Evolutionary conservation across 2,888 invertebrate species (phyloP).

Genomic region (Drosophila paucipuncta): DNA sequence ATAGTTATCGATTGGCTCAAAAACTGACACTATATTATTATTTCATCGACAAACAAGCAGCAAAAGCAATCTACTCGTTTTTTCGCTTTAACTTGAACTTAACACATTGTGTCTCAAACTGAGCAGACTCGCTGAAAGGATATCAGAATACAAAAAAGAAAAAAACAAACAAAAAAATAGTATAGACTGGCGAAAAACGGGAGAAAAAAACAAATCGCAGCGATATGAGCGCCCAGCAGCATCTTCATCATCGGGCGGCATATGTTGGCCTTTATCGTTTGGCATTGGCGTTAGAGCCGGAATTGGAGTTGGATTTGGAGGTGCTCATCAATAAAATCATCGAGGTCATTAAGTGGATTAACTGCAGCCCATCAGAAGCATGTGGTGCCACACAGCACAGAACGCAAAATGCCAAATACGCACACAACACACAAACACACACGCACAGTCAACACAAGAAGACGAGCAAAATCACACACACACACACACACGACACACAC

Average conservation of each 20-base stretch:
- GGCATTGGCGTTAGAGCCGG: constrained; percentile 36
- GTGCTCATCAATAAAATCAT: constrained; percentile 85
- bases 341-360: constrained; percentile 85
- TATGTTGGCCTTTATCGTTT: constrained; percentile 64
- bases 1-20: not conserved
- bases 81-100: not conserved
- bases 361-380: constrained; percentile 84
- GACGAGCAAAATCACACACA: constrained; percentile 67
- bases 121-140: constrained; percentile 1
- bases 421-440: constrained; percentile 18
- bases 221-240: constrained; percentile 56
- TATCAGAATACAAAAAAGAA: constrained; percentile 1
- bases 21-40: no score
- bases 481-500: constrained; percentile 9
- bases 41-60: not conserved
- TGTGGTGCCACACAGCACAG: constrained; percentile 74
- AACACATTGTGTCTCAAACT: not conserved
- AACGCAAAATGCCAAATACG: constrained; percentile 76
- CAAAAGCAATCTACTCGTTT: not conserved
- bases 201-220: constrained; percentile 30
- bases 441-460: constrained; percentile 43
- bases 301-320: constrained; percentile 17
- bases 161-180: not conserved
- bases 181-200: constrained; percentile 4
- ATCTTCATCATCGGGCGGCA: constrained; percentile 79